These are phyloP conservation scores for Rhinoderma darwinii DNA, from an alignment of 2,113 vertebrate species.

Conservation along the genomic window DNA sequence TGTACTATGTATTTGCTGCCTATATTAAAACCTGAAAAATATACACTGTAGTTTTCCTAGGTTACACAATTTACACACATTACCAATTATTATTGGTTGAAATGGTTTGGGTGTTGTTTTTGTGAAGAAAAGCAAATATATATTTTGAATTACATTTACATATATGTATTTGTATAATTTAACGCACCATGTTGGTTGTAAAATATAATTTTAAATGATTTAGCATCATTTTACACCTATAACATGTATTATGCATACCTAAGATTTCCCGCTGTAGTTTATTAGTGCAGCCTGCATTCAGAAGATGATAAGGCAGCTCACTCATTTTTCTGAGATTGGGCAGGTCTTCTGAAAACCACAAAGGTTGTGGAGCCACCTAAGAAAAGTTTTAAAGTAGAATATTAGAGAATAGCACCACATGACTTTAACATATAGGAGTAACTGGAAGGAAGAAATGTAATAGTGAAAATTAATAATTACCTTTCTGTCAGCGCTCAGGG, in stretches of 20 bases:
- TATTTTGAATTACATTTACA: too few species aligned
- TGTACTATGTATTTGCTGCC: too few species aligned
- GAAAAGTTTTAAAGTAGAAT: background rate
- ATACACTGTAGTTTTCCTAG: too few species aligned
- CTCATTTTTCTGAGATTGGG: constrained; percentile 79
- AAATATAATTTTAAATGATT: background rate
- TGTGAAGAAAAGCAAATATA: too few species aligned
- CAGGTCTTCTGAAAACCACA: constrained; percentile 77
- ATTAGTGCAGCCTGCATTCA: constrained; percentile 69
- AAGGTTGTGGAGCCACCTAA: constrained; percentile 79
- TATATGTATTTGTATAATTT: too few species aligned
- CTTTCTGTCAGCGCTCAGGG: constrained; percentile 80
- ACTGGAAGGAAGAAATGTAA: background rate
- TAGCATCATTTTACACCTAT: background rate
- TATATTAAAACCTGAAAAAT: too few species aligned
- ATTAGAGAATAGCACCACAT: background rate
- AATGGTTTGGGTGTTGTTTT: too few species aligned
- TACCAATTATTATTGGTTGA: too few species aligned
- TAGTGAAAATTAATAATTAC: constrained; percentile 62
- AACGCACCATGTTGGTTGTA: background rate
- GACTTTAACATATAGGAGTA: background rate
- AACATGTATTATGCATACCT: constrained; percentile 66
- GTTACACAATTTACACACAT: too few species aligned
- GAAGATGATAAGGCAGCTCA: constrained; percentile 79
- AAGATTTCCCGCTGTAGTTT: constrained; percentile 78